Evolutionary conservation across 2,888 invertebrate genomes (phyloP).

Genomic region (Alloplasta piceator): DNA sequence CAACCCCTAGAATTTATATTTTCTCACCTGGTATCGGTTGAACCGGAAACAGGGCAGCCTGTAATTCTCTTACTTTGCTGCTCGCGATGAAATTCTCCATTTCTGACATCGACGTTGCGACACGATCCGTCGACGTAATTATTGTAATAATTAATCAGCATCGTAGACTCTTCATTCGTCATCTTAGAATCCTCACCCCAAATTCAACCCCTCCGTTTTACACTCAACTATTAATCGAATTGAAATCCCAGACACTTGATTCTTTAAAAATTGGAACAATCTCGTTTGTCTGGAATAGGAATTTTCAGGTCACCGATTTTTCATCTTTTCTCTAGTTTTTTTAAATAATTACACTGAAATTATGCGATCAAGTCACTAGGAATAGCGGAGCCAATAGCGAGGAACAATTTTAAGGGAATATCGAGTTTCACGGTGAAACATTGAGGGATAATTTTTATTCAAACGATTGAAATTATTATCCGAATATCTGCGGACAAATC

Average conservation of each 20-base stretch:
- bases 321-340: not conserved
- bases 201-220: no score
- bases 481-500: slow-evolving; percentile 29
- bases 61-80: slow-evolving; percentile 87
- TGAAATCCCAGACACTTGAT: no score
- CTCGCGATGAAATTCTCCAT: slow-evolving; percentile 73
- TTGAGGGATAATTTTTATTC: slow-evolving; percentile 6
- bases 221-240: no score
- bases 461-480: slow-evolving; percentile 5
- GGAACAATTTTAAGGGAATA: slow-evolving; percentile 10
- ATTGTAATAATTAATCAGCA: slow-evolving; percentile 59
- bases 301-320: not conserved
- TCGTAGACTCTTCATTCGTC: slow-evolving; percentile 66
- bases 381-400: slow-evolving; percentile 25
- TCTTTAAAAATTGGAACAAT: no score
- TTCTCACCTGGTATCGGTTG: slow-evolving; percentile 79
- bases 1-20: not conserved
- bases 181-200: slow-evolving; percentile 52
- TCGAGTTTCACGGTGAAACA: slow-evolving; percentile 21
- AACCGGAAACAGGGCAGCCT: slow-evolving; percentile 87
- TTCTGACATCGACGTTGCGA: slow-evolving; percentile 67
- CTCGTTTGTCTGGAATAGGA: no score
- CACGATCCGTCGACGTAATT: slow-evolving; percentile 15
- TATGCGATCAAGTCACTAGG: slow-evolving; percentile 16
- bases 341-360: slow-evolving; percentile 16